Conservation (phyloP, 1,140 invertebrate species). For the Hyles vespertilio region DNA sequence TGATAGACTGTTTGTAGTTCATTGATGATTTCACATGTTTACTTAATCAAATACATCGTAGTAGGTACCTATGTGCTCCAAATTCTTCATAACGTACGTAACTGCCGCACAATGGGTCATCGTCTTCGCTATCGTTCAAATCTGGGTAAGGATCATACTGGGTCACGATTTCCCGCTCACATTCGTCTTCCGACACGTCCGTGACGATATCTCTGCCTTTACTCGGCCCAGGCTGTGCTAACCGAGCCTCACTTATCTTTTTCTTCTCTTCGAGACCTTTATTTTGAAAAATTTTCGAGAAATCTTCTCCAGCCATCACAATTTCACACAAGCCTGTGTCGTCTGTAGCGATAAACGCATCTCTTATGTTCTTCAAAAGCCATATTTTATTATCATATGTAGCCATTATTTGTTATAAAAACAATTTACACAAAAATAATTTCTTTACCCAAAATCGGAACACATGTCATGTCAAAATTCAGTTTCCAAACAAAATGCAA, state of each 20-base stretch:
- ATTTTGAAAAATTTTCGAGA: slow-evolving; percentile 80
- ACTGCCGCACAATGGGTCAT: slow-evolving; percentile 77
- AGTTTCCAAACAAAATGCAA: slow-evolving; percentile 20
- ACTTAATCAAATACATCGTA: no score
- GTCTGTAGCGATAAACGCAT: slow-evolving; percentile 96
- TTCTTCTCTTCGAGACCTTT: slow-evolving; percentile 60
- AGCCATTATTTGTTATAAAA: slow-evolving; percentile 80
- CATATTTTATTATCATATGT: slow-evolving; percentile 95
- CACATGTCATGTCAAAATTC: slow-evolving; percentile 28
- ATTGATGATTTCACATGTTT: no score
- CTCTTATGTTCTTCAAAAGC: slow-evolving; percentile 93
- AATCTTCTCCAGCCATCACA: slow-evolving; percentile 86
- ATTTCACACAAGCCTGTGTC: slow-evolving; percentile 90
- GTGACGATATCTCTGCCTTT: slow-evolving; percentile 80
- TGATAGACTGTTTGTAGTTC: no score
- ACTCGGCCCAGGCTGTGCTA: slow-evolving; percentile 71
- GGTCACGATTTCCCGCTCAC: slow-evolving; percentile 74
- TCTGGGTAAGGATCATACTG: slow-evolving; percentile 85
- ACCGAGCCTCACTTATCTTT: slow-evolving; percentile 37
- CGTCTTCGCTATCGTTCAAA: slow-evolving; percentile 85
- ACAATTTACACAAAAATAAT: slow-evolving; percentile 14
- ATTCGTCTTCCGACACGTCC: slow-evolving; percentile 77
- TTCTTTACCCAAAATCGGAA: slow-evolving; percentile 23
- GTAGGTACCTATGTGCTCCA: slow-evolving; percentile 78
- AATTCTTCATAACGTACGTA: slow-evolving; percentile 82